Evolutionary conservation across 2,888 invertebrate genomes (phyloP).

Genomic region (Rutpela maculata): DNA sequence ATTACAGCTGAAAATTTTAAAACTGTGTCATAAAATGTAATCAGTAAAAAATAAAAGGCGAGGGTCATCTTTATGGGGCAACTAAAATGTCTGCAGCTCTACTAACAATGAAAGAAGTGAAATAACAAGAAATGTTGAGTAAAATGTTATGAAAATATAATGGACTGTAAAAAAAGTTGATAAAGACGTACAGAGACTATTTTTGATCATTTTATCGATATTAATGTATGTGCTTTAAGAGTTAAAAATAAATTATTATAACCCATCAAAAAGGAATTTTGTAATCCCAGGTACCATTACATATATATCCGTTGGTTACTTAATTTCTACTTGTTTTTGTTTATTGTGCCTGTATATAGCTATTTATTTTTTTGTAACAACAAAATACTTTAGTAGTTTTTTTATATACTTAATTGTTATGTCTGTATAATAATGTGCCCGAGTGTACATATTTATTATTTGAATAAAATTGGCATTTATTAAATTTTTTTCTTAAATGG

Average conservation of each 20-base stretch:
- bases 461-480: slow-evolving; percentile 48
- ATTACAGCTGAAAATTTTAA: slow-evolving; percentile 45
- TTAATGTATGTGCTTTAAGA: slow-evolving; percentile 47
- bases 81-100: slow-evolving; percentile 37
- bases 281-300: slow-evolving; percentile 44
- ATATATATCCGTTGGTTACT: slow-evolving; percentile 50
- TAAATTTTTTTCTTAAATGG: slow-evolving; percentile 1
- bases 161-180: slow-evolving; percentile 34
- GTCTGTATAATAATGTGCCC: slow-evolving; percentile 57
- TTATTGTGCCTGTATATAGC: slow-evolving; percentile 67
- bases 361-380: slow-evolving; percentile 66
- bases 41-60: slow-evolving; percentile 29
- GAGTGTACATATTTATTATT: slow-evolving; percentile 49
- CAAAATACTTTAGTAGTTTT: slow-evolving; percentile 59
- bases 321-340: slow-evolving; percentile 55
- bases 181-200: slow-evolving; percentile 28
- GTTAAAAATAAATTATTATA: slow-evolving; percentile 39
- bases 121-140: slow-evolving; percentile 21
- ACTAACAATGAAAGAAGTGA: slow-evolving; percentile 32
- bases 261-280: slow-evolving; percentile 46
- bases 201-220: slow-evolving; percentile 51
- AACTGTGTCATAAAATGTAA: slow-evolving; percentile 47
- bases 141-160: slow-evolving; percentile 13
- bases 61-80: slow-evolving; percentile 35
- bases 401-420: slow-evolving; percentile 62